phyloP scores from a whole-genome alignment of 2,113 vertebrate species.

The Delphinus delphis region DNA sequence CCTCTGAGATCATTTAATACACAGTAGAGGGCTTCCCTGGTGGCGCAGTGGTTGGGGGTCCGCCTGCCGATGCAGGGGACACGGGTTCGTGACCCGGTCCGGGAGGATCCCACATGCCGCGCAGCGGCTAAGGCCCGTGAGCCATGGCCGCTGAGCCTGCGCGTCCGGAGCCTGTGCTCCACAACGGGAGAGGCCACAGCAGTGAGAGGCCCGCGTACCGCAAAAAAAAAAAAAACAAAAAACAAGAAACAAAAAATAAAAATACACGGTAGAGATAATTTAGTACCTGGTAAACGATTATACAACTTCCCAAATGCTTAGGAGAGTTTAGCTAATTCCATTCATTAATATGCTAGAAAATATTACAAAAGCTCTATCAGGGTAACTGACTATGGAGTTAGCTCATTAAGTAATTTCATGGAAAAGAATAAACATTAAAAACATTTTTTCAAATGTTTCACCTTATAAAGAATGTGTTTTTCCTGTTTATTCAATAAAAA shows the following conservation, averaged over 20 bases:
- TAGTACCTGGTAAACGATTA: background rate
- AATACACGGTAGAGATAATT: background rate
- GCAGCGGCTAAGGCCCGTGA: no score
- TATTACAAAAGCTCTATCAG: background rate
- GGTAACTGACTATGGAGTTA: background rate
- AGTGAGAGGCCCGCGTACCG: no score
- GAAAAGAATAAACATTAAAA: background rate
- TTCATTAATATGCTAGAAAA: background rate
- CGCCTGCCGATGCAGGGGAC: no score
- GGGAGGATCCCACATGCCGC: no score
- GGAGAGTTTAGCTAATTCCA: background rate
- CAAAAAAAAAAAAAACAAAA: no score
- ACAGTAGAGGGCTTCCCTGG: background rate
- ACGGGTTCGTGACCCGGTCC: no score
- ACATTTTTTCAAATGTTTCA: background rate
- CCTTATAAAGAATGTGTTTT: background rate
- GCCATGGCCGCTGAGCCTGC: no score
- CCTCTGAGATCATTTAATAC: background rate
- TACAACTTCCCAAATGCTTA: background rate
- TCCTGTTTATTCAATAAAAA: background rate
- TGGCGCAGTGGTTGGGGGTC: no score
- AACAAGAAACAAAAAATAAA: no score
- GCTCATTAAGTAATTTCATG: background rate
- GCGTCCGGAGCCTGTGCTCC: no score
- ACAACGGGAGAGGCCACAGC: no score